Base-by-base conservation (phyloP, 2,888 invertebrate species). In the Pristionchus entomophagus region DNA sequence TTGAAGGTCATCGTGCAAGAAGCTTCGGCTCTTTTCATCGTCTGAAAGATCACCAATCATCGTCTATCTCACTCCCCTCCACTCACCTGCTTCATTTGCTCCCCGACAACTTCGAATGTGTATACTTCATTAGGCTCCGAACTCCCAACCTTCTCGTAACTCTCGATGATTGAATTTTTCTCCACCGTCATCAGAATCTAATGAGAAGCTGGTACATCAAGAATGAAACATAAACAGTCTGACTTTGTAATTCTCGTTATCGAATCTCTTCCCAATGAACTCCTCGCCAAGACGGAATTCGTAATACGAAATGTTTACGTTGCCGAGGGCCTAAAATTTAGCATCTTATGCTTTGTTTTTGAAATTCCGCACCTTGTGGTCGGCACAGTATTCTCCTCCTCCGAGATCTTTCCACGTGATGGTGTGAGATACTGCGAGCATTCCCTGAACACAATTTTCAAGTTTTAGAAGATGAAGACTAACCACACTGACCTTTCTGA, bases 231-330 rank as follows among this genome's bases (percentile, higher is more conserved):
- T 6, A 45, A 45, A 45, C 45, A 45, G 14, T 6, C 8, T 45
- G 45, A 45, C 65, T 35, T 65, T 65, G 35, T 65, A 65, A 65
- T 65, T 29, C 29, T 29, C 32, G 3, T 29, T 29, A 38, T 65
- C 65, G 65, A 65, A 65, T 65, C 65, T 32, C 35, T 65, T 65
- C 6, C 65, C 65, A 8, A 65, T 65, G 65, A 65, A 65, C 19
- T 65, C 65, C 35, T 65, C 65, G 35, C 19, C 65, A 1, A 65
- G 35, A 8, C 65, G 65, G 32, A 65, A 65, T 35, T 65, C 65
- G 65, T 35, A 45, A 14, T 14, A 14, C 6, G 6, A 65, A 22
- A 29, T 35, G 22, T 32, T 35, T 2, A 29, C 35, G 19, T 22
- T 65, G 17, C 29, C 65, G n/a, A 29, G 65, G 5, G 65, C 35